Base-by-base conservation (phyloP, 2,797 vertebrate genomes). In the Lacerta bilineata region DNA sequence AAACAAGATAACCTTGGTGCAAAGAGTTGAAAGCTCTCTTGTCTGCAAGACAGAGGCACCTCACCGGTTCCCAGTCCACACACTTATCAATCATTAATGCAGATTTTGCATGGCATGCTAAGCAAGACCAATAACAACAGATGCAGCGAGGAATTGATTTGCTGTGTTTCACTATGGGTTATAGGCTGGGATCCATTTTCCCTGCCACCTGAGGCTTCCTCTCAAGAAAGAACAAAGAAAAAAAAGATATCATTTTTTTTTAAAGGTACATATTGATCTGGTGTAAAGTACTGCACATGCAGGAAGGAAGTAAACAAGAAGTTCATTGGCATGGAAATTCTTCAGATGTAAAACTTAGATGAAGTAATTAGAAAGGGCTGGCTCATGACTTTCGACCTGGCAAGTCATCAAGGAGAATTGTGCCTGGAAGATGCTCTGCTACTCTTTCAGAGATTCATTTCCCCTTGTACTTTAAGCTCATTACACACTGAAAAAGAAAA, bases 1-100 rank as follows among this genome's bases (percentile, higher is more conserved):
- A 68, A 94, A 83, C 66, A 93, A 92, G 92, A 92, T 85, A 85
- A 84, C 83, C 36, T 82, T 84, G 9, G n/a, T 86, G 80, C 8
- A 76, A 89, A 75, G 3, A 83, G 66, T 84, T 77, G 76, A 1
- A 87, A 43, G 89, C 41, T 46, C 74, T 86, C 61, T 71, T 61
- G 50, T 84, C 46, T 75, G n/a, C 81, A 68, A 75, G 90, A 82
- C 46, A 71, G 80, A 88, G 33, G 6, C 85, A 59, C 17, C 27
- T 7, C 43, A 88, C 83, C 80, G 79, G 33, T 89, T 93, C 91
- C 90, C 85, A 81, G 50, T 91, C 87, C 89, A 80, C 39, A 17
- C 25, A 17, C 55, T 89, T 80, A 43, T 83, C 25, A 66, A 83
- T 13, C 64, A 84, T 91, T 93, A 71, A 86, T 88, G 23, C 43